phyloP scores from a whole-genome alignment of 2,113 vertebrate genomes.

The Platycercus adscitus region DNA sequence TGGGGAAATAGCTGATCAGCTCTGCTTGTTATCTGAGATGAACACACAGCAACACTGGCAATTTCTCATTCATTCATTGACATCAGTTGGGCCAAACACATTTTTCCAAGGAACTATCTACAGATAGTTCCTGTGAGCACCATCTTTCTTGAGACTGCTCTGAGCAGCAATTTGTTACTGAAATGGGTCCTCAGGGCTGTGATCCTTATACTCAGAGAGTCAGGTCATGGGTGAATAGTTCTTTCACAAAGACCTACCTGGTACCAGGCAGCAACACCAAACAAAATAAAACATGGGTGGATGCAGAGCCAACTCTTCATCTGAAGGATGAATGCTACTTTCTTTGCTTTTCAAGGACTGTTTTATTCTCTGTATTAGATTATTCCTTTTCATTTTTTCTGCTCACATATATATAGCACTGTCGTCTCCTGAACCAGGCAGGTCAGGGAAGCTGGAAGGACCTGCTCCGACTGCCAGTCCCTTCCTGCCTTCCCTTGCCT shows the following conservation, averaged over 20 bases:
- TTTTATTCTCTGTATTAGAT: not conserved
- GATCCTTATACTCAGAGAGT: rapidly evolving
- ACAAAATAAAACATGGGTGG: rapidly evolving
- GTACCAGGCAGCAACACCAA: not conserved
- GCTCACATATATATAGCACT: not conserved
- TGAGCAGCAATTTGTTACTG: not conserved
- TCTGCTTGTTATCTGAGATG: not conserved
- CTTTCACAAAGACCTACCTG: not conserved
- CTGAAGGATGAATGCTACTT: not conserved
- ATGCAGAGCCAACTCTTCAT: not conserved
- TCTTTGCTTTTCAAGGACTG: not conserved
- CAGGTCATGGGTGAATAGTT: rapidly evolving
- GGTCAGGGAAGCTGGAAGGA: not conserved
- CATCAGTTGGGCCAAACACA: not conserved
- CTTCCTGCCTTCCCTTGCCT: not conserved
- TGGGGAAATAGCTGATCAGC: slow-evolving; percentile 17
- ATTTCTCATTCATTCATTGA: not conserved
- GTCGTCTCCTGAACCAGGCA: not conserved
- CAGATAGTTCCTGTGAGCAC: not conserved
- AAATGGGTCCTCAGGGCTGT: not conserved
- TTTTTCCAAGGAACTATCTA: not conserved
- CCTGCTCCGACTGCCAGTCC: not conserved
- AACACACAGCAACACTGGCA: not conserved
- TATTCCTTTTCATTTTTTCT: not conserved
- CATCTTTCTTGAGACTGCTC: not conserved